Conservation (phyloP, 2,113 vertebrate species). For the Macrotus californicus region DNA sequence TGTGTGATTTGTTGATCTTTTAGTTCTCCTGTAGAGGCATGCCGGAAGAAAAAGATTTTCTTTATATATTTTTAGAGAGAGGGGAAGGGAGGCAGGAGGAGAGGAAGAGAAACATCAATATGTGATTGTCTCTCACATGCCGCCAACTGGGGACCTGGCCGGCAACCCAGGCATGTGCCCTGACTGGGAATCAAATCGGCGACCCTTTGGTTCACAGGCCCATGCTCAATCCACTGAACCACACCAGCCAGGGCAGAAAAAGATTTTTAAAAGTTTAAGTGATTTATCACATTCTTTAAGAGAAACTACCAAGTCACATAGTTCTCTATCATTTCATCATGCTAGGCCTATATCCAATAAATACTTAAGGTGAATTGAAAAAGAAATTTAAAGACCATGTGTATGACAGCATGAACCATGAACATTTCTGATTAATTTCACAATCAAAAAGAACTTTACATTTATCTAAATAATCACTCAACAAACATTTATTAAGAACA, state of each 20-base stretch:
- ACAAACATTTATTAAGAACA: slow-evolving; percentile 17
- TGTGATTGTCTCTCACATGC: no score
- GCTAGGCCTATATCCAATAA: not conserved
- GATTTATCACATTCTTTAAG: not conserved
- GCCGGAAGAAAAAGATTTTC: not conserved
- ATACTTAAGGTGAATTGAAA: not conserved
- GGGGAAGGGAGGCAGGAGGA: no score
- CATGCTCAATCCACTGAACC: no score
- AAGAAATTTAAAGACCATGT: not conserved
- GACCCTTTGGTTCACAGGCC: no score
- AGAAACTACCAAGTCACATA: not conserved
- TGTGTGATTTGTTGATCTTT: not conserved
- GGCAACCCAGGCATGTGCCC: no score
- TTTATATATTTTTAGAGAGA: no score
- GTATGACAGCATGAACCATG: not conserved
- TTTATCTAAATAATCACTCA: not conserved
- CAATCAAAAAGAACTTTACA: slow-evolving; percentile 13
- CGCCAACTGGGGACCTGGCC: no score
- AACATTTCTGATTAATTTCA: slow-evolving; percentile 31
- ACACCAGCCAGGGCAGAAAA: not conserved
- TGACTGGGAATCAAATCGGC: no score
- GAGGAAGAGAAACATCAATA: no score
- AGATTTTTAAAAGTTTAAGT: not conserved
- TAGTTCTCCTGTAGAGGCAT: not conserved
- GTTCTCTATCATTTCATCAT: not conserved